These are phyloP conservation scores for human DNA, from an alignment of 2,113 vertebrate genomes.

Conservation along the genomic window DNA sequence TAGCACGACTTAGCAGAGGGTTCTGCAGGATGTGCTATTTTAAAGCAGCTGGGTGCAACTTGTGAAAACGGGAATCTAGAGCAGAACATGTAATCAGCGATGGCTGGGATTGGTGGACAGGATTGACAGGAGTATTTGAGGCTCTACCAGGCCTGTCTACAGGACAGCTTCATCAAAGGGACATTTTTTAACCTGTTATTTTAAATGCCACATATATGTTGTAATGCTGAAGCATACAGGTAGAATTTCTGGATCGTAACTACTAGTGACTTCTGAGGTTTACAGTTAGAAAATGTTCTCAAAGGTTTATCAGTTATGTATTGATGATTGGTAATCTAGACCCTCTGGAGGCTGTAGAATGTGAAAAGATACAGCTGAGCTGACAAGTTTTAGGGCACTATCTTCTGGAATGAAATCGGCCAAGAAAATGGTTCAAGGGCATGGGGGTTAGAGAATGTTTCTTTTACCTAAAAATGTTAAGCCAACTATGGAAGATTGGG, in stretches of 20 bases:
- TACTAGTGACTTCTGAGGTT: neutral
- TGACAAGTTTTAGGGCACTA: neutral
- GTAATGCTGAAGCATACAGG: neutral
- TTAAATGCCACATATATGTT: neutral
- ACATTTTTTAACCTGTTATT: neutral
- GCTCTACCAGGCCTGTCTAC: neutral
- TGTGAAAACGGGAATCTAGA: neutral
- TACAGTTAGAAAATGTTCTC: neutral
- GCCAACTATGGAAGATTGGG: neutral
- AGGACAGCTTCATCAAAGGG: neutral
- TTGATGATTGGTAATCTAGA: neutral
- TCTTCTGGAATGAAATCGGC: neutral
- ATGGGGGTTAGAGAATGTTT: neutral
- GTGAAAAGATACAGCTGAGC: neutral
- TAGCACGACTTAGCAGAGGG: neutral
- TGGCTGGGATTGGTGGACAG: neutral
- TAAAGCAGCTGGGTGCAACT: neutral
- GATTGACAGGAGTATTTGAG: neutral
- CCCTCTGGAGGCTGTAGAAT: neutral
- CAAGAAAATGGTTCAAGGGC: neutral
- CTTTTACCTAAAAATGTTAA: neutral
- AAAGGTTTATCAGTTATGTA: neutral
- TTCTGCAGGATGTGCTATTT: neutral
- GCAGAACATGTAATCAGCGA: neutral
- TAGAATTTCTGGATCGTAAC: neutral